Evolutionary conservation across 2,888 invertebrate genomes (phyloP).

Genomic region (Tiphia femorata): DNA sequence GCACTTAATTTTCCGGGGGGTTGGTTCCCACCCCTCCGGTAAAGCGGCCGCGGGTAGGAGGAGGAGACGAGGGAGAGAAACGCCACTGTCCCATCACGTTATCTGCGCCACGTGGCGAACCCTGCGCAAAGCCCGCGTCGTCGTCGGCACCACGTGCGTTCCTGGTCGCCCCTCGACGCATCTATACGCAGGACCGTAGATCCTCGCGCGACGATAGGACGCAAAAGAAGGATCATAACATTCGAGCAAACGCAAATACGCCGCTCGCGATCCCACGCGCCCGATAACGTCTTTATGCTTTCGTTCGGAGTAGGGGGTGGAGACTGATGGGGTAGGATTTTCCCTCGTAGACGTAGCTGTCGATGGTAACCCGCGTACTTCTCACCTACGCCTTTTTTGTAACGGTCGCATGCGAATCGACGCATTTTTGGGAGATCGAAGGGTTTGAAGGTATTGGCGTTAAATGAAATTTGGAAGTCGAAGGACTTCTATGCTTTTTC

Average conservation of each 20-base stretch:
- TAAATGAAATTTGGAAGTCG: too few relatives aligned
- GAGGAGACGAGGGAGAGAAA: neutral
- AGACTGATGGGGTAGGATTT: too few relatives aligned
- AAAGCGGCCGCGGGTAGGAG: slow-evolving; percentile 22
- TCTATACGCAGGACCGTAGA: slow-evolving; percentile 46
- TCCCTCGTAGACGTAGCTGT: too few relatives aligned
- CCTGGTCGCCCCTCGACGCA: neutral
- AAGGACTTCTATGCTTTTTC: too few relatives aligned
- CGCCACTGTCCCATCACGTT: slow-evolving; percentile 57
- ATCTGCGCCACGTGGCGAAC: slow-evolving; percentile 67
- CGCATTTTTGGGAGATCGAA: too few relatives aligned
- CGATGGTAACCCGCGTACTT: too few relatives aligned
- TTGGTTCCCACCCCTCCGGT: slow-evolving; percentile 58
- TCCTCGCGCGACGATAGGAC: slow-evolving; percentile 49
- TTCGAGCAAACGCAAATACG: slow-evolving; percentile 62
- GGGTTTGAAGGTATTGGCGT: too few relatives aligned
- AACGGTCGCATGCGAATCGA: too few relatives aligned
- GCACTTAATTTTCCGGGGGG: slow-evolving; percentile 68
- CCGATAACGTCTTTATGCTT: slow-evolving; percentile 51
- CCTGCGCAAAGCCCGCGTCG: slow-evolving; percentile 49
- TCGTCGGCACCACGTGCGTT: slow-evolving; percentile 61
- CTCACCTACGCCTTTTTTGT: too few relatives aligned
- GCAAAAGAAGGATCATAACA: slow-evolving; percentile 63
- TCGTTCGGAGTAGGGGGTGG: too few relatives aligned
- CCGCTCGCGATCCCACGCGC: slow-evolving; percentile 51